phyloP scores from a whole-genome alignment of 2,113 vertebrate genomes.

The Phasianus colchicus region DNA sequence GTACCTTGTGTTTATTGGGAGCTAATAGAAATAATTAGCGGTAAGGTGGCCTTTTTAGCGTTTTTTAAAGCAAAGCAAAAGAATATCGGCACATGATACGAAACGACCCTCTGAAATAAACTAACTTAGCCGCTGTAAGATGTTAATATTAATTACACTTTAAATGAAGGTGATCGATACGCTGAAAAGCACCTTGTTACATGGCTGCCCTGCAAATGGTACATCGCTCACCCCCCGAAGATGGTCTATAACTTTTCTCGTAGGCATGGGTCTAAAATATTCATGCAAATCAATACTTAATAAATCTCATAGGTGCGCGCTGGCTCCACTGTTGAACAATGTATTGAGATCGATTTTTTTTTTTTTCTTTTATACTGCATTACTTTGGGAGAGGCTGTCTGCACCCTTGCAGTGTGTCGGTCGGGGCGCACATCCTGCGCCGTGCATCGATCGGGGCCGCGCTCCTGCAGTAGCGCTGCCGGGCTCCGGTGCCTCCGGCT shows the following conservation, averaged over 20 bases:
- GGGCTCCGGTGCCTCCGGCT: neutral
- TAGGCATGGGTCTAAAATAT: conserved; percentile 52
- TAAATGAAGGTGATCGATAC: conserved; percentile 12
- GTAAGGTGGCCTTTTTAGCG: neutral
- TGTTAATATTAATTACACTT: conserved; percentile 46
- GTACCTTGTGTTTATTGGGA: conserved; percentile 12
- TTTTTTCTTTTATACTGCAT: neutral
- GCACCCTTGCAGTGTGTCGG: neutral
- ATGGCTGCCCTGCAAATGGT: conserved; percentile 34
- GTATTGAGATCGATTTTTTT: conserved; percentile 20
- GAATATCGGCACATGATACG: neutral
- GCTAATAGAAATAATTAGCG: neutral
- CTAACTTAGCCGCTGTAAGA: neutral
- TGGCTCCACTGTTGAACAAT: conserved; percentile 54
- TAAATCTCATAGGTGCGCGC: conserved; percentile 61
- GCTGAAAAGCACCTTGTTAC: conserved; percentile 56
- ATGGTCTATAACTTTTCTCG: conserved; percentile 28
- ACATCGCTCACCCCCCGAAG: conserved; percentile 25
- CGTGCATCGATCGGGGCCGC: neutral
- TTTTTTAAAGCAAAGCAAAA: neutral
- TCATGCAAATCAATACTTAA: conserved; percentile 67
- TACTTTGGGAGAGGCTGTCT: neutral
- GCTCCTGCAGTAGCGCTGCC: neutral
- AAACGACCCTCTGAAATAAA: neutral
- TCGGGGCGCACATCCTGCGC: neutral